Evolutionary conservation across 2,113 vertebrate genomes (phyloP).

Genomic region (Brachypteracias leptosomus): DNA sequence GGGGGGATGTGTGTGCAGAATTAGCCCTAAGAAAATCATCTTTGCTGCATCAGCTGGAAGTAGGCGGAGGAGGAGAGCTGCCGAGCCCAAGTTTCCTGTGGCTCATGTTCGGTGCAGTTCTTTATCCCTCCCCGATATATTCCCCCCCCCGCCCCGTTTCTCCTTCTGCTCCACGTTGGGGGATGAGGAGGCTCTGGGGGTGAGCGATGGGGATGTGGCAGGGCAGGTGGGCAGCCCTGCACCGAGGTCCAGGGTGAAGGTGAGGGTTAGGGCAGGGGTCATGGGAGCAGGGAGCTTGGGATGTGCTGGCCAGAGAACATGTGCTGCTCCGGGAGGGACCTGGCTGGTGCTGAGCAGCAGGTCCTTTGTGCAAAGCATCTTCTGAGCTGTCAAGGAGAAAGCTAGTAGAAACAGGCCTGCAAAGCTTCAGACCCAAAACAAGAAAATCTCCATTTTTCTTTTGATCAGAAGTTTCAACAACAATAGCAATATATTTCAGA

Average conservation of each 20-base stretch:
- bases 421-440: neutral
- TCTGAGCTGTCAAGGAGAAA: neutral
- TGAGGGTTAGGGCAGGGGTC: slow-evolving; percentile 25
- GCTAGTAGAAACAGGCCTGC: slow-evolving; percentile 59
- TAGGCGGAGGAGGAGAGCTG: slow-evolving; percentile 12
- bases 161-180: neutral
- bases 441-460: slow-evolving; percentile 58
- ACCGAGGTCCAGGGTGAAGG: neutral
- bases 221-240: slow-evolving; percentile 34
- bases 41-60: slow-evolving; percentile 69
- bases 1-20: neutral
- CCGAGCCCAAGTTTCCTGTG: slow-evolving; percentile 8
- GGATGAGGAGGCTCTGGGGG: neutral
- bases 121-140: neutral
- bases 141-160: neutral
- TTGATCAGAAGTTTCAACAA: slow-evolving; percentile 50
- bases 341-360: neutral
- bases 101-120: neutral
- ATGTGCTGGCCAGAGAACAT: neutral
- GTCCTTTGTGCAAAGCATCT: neutral
- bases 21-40: slow-evolving; percentile 53
- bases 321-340: neutral
- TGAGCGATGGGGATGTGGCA: neutral
- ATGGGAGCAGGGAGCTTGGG: neutral
- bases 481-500: neutral